A percentile compares a stretch with the other conserved stretches of the same genome.
phyloP scores from a whole-genome alignment of 2,888 invertebrate species.

The Clepsis dumicolana region DNA sequence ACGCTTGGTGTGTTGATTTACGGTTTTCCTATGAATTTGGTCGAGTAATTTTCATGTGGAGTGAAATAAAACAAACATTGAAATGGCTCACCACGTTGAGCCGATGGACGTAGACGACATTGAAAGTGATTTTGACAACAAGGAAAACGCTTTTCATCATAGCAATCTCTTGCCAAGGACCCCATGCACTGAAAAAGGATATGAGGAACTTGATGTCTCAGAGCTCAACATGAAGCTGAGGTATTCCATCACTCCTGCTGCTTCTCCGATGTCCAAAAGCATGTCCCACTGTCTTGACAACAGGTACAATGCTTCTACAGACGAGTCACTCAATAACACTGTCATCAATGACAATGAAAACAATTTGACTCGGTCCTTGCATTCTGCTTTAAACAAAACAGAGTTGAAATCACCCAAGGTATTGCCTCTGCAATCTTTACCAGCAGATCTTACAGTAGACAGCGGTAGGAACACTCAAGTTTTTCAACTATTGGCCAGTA shows the following conservation, averaged over 20 bases:
- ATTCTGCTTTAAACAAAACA: constrained; percentile 64
- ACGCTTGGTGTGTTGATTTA: constrained; percentile 34
- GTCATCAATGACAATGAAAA: constrained; percentile 54
- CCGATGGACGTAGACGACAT: constrained; percentile 76
- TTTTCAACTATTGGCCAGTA: constrained; percentile 59
- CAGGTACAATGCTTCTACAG: constrained; percentile 55
- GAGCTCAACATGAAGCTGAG: constrained; percentile 80
- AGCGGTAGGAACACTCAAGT: constrained; percentile 58
- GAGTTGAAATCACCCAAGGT: constrained; percentile 66
- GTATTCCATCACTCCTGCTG: constrained; percentile 74
- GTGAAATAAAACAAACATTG: constrained; percentile 45
- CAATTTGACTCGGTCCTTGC: constrained; percentile 70
- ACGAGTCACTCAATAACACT: constrained; percentile 57
- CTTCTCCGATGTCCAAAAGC: constrained; percentile 80
- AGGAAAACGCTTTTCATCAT: constrained; percentile 74
- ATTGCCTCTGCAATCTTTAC: constrained; percentile 67
- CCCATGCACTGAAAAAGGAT: constrained; percentile 74
- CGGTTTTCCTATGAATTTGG: constrained; percentile 36
- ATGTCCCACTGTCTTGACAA: constrained; percentile 64
- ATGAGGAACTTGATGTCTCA: constrained; percentile 78
- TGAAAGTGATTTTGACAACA: constrained; percentile 76
- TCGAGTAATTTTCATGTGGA: constrained; percentile 33
- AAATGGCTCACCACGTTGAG: constrained; percentile 74
- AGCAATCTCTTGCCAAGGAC: constrained; percentile 68
- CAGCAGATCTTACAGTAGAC: constrained; percentile 58